Evolutionary conservation across 2,797 vertebrate genomes (phyloP).

Genomic region (Pristis pectinata): DNA sequence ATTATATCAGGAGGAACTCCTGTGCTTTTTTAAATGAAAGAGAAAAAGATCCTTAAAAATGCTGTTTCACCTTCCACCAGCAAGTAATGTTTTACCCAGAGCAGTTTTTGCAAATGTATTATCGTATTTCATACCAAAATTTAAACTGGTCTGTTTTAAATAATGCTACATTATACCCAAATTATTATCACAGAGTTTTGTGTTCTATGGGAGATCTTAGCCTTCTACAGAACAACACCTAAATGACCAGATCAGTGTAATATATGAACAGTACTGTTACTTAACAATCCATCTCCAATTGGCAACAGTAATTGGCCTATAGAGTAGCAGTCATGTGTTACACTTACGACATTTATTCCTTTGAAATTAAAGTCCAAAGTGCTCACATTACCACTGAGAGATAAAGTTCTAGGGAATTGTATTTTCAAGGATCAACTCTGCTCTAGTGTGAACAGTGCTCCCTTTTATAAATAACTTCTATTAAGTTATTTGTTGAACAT

Average conservation of each 20-base stretch:
- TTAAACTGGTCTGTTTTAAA: neutral
- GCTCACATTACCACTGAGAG: too few relatives aligned
- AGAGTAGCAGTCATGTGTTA: too few relatives aligned
- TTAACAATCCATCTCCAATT: too few relatives aligned
- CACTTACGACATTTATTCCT: too few relatives aligned
- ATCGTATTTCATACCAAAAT: neutral
- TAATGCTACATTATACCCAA: neutral
- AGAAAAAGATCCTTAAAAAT: neutral
- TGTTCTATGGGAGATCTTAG: neutral
- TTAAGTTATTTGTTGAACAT: neutral
- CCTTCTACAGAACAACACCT: neutral
- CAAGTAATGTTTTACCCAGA: neutral
- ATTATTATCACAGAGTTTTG: neutral
- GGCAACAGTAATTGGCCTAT: too few relatives aligned
- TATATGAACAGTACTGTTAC: too few relatives aligned
- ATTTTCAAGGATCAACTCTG: neutral
- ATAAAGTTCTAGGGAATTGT: too few relatives aligned
- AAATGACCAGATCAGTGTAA: neutral
- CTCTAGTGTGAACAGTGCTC: neutral
- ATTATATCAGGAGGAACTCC: neutral
- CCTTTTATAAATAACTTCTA: neutral
- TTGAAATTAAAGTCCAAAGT: too few relatives aligned
- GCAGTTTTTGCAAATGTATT: neutral
- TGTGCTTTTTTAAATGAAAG: neutral
- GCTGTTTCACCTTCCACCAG: neutral